Base-by-base conservation (phyloP, 2,888 invertebrate species). In the Cryptus armator region DNA sequence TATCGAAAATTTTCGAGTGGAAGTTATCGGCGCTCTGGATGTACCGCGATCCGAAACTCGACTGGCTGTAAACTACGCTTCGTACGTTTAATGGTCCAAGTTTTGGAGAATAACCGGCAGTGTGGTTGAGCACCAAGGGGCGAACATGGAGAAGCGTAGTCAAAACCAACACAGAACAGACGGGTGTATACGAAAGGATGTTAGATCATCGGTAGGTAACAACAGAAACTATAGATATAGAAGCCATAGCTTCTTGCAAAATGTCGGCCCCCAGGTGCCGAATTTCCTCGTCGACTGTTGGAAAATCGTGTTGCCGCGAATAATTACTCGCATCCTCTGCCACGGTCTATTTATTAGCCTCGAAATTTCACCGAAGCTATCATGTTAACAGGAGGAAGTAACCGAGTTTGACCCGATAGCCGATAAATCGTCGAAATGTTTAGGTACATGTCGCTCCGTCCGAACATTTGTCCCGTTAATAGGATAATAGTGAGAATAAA, bases 11-110 rank as follows among this genome's bases (percentile, higher is more conserved):
- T 72, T 72, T 24, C 43, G 44, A 59, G 72, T 16, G 10, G 16
- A 16, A 53, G 19, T 12, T 43, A 71, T 44, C 53, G 14, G 14
- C 12, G 14, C 43, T 56, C 24, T 72, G 44, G 14, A 24, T 14
- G 7, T 37, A 10, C 24, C 7, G 5, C 14, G 24, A 72, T 9
- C 10, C 46, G 51, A 59, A 16, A 37, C 56, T 51, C 71, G 59
- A 44, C n/a, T 44, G 59, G 44, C 24, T 46, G 10, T 72, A 59
- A 59, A n/a, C 46, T 16, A 19, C 53, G 51, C 12, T 46, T 19
- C n/a, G 59, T 72, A 43, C 14, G 24, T 72, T 72, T 59, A 59
- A 72, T 71, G 71, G 43, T 56, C n/a, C 72, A 46, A 72, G 72
- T 72, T 72, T 59, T 9, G 72, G 72, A 72, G 59, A 59, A 66